Base-by-base conservation (phyloP, 2,797 vertebrate genomes). In the Chelon auratus region DNA sequence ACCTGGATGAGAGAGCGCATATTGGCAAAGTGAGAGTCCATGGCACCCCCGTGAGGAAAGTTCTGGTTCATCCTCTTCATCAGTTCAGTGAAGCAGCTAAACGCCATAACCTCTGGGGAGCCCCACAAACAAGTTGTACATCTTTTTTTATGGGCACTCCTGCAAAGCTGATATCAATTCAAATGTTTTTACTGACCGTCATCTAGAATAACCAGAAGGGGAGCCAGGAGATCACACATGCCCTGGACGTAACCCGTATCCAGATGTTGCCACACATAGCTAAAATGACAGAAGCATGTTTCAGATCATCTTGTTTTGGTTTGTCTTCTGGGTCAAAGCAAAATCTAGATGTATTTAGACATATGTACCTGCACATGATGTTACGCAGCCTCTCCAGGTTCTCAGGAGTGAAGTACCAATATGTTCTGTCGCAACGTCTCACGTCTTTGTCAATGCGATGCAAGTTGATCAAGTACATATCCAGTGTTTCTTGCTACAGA, bases 41-140 rank as follows among this genome's bases (percentile, higher is more conserved):
- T 99, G 80, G 97, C 97, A 3, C 98, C 97, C 18, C 98, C 98
- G 0, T 99, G 97, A 66, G 98, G 98, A 75, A 99, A 99, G 85
- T 99, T 99, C 87, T 98, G 97, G 81, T 97, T 98, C 98, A 99
- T 99, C 80, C 98, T 96, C 92, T 99, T 99, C 98, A 99, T 99
- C 59, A 99, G 94, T 77, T 99, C 97, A 0, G 97, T 95, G 91
- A 99, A 99, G 83, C 98, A 99, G 91, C 98, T 99, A 83, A 99
- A 99, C 0, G 98, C 97, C 73, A 97, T 93, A 60, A 97, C 96
- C 94, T 99, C 98, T 99, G 88, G 20, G 54, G 77, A 60, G 14
- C 57, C 58, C 52, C 1, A 36, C 3, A 73, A 7, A 66, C 36
- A 77, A 14, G 24, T 20, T 2, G 53, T 2, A 20, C 2, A 45